Conservation (phyloP, 1,140 invertebrate genomes). For the Drosophila pseudoananassae region DNA sequence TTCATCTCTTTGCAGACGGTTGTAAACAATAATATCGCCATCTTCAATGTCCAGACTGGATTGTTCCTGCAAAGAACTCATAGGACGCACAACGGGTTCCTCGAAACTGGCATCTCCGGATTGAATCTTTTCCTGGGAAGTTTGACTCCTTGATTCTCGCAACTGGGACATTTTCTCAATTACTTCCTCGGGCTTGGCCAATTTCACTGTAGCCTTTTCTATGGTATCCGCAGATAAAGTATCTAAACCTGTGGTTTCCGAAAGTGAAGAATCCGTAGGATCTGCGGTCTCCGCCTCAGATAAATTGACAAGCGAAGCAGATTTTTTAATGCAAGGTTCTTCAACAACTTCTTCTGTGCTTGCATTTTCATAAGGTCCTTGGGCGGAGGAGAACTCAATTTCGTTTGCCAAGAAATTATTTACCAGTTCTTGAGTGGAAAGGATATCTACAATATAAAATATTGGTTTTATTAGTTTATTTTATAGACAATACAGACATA, state of each 20-base stretch:
- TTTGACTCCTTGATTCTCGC: constrained; percentile 34
- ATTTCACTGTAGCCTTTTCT: constrained; percentile 49
- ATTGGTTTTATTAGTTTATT: neutral
- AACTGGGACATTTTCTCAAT: constrained; percentile 70
- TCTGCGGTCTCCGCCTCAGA: constrained; percentile 15
- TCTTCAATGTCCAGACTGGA: constrained; percentile 58
- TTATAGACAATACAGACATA: no score
- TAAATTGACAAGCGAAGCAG: constrained; percentile 24
- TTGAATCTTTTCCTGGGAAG: constrained; percentile 13
- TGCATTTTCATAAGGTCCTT: neutral
- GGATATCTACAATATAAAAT: neutral
- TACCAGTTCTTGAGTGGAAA: constrained; percentile 29
- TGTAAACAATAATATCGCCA: constrained; percentile 61
- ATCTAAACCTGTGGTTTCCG: constrained; percentile 24
- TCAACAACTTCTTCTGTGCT: constrained; percentile 33
- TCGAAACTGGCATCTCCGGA: constrained; percentile 41
- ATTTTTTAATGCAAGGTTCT: constrained; percentile 51
- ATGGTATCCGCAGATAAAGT: constrained; percentile 46
- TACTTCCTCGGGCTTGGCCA: constrained; percentile 55
- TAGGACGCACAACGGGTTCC: constrained; percentile 52
- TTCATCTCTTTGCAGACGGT: constrained; percentile 56
- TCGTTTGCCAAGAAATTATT: constrained; percentile 47
- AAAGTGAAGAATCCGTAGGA: constrained; percentile 8
- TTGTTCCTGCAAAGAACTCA: constrained; percentile 58
- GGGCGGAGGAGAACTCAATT: constrained; percentile 27